Conservation (phyloP, 1,140 invertebrate species). For the Habropoda laboriosa region DNA sequence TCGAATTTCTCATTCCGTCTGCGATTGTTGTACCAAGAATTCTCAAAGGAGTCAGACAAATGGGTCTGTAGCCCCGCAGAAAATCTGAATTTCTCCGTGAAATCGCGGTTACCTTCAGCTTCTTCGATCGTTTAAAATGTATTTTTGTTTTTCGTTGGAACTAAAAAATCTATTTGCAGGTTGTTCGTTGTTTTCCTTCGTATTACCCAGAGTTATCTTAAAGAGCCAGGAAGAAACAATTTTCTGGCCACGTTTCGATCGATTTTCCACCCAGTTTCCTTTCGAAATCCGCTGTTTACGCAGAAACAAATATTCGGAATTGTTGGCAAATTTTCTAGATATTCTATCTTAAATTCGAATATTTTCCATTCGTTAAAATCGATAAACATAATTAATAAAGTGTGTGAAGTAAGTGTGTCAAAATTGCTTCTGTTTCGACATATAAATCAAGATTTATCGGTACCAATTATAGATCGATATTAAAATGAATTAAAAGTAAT, state of each 20-base stretch:
- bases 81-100: neutral
- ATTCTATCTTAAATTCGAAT: no score
- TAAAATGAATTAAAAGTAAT: no score
- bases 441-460: no score
- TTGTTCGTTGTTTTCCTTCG: slow-evolving; percentile 2
- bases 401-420: no score
- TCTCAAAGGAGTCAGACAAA: neutral
- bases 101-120: neutral
- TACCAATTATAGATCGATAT: no score
- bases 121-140: slow-evolving; percentile 16
- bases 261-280: neutral
- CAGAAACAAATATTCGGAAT: no score
- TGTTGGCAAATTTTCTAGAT: no score
- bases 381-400: no score
- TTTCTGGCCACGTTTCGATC: neutral
- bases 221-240: neutral
- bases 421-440: no score
- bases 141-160: slow-evolving; percentile 13
- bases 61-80: neutral
- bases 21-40: neutral
- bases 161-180: slow-evolving; percentile 14
- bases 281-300: neutral
- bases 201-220: slow-evolving; percentile 18
- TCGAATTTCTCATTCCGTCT: neutral
- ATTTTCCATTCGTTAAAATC: no score